Conservation (phyloP, 2,888 invertebrate genomes). For the Diadromus collaris region DNA sequence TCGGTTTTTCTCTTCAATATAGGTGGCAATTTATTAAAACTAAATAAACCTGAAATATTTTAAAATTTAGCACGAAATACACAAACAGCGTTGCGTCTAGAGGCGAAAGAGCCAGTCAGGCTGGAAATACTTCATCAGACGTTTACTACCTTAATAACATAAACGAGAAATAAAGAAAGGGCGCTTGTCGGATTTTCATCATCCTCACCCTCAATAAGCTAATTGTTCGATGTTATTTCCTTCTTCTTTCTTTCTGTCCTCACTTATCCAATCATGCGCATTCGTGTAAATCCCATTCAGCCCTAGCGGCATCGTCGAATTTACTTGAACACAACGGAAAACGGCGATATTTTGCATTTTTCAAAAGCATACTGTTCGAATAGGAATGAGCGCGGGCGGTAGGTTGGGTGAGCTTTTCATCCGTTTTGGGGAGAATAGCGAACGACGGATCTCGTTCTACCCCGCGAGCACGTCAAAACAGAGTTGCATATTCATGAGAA, state of each 20-base stretch:
- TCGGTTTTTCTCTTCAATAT: not conserved
- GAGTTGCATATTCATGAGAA: constrained; percentile 73
- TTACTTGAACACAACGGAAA: constrained; percentile 14
- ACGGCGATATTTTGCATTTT: constrained; percentile 35
- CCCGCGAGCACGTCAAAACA: constrained; percentile 65
- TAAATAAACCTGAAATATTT: not conserved
- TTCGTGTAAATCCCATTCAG: not conserved
- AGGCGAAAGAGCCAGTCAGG: no score
- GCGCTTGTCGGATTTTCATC: not conserved
- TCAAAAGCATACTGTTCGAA: constrained; percentile 44
- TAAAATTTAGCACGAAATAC: no score
- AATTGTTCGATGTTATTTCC: not conserved
- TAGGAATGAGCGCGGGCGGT: constrained; percentile 8
- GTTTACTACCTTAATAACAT: not conserved
- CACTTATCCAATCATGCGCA: not conserved
- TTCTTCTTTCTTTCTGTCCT: not conserved
- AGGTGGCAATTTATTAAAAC: not conserved
- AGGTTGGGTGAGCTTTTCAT: constrained; percentile 50
- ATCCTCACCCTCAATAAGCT: not conserved
- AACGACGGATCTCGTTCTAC: constrained; percentile 49
- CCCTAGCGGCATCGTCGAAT: constrained; percentile 15
- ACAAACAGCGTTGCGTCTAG: no score
- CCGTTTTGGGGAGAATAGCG: constrained; percentile 49
- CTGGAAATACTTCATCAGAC: no score
- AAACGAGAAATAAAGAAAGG: not conserved